Conservation (phyloP, 2,113 vertebrate species). For the Alectura lathami region DNA sequence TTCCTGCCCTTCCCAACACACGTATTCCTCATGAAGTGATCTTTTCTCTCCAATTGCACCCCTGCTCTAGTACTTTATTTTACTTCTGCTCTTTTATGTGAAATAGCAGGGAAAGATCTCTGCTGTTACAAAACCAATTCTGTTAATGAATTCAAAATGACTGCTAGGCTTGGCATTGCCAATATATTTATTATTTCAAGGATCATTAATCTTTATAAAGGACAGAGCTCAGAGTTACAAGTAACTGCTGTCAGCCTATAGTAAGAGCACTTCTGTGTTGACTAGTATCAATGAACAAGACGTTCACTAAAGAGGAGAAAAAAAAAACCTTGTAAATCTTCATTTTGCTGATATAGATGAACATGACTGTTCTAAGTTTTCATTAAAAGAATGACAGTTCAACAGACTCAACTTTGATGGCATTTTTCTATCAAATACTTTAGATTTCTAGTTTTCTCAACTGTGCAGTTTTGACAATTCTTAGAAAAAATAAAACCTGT, state of each 20-base stretch:
- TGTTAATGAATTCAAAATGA: constrained; percentile 19
- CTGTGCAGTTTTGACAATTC: neutral
- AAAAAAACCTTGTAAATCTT: neutral
- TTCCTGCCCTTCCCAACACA: constrained; percentile 36
- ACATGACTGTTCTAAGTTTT: neutral
- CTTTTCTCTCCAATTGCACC: constrained; percentile 25
- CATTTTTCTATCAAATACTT: neutral
- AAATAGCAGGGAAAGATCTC: neutral
- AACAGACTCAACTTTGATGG: neutral
- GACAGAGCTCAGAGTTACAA: neutral
- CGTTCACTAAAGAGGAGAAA: neutral
- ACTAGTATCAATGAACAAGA: neutral
- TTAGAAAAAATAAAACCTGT: neutral
- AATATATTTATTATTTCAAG: constrained; percentile 34
- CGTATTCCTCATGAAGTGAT: constrained; percentile 25
- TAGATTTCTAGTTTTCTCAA: too few species aligned
- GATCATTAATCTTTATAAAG: constrained; percentile 7
- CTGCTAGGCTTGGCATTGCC: neutral
- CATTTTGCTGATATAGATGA: neutral
- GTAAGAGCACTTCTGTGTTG: neutral
- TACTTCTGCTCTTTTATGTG: neutral
- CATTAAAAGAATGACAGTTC: neutral
- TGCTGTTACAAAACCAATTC: constrained; percentile 16
- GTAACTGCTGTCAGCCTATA: constrained; percentile 3
- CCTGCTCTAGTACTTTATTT: neutral